phyloP scores from a whole-genome alignment of 2,797 vertebrate genomes.

The Lagodon rhomboides region DNA sequence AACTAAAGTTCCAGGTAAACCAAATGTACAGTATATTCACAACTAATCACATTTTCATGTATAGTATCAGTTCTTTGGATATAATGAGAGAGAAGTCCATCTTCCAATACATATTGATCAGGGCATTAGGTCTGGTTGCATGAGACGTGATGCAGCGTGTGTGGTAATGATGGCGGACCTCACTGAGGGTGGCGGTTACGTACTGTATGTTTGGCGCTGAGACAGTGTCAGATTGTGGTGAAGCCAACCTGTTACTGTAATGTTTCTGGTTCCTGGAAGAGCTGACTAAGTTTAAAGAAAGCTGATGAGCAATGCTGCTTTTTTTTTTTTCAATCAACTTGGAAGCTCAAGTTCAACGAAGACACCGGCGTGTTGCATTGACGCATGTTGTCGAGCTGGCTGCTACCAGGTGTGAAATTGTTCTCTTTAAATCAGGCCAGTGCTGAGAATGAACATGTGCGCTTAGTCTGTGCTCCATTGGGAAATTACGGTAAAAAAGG shows the following conservation, averaged over 20 bases:
- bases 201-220: conserved; percentile 14
- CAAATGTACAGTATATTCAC: too few relatives aligned
- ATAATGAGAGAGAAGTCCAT: too few relatives aligned
- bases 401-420: conserved; percentile 64
- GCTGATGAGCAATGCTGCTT: conserved; percentile 30
- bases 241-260: conserved; percentile 53
- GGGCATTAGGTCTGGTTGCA: not conserved
- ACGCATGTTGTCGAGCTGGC: conserved; percentile 39
- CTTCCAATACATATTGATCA: not conserved
- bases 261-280: conserved; percentile 47
- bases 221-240: conserved; percentile 7
- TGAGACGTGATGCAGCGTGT: not conserved
- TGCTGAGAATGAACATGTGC: conserved; percentile 50
- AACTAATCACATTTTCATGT: too few relatives aligned
- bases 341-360: conserved; percentile 20
- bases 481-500: conserved; percentile 22
- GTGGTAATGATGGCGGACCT: not conserved
- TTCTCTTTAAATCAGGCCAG: conserved; percentile 30
- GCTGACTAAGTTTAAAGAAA: conserved; percentile 17
- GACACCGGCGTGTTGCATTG: conserved; percentile 44
- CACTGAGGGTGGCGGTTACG: conserved; percentile 3
- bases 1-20: too few relatives aligned
- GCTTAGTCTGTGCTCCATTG: conserved; percentile 8
- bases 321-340: conserved; percentile 40
- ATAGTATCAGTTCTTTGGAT: too few relatives aligned